phyloP scores from a whole-genome alignment of 2,888 invertebrate species.

The Macrosiphum euphorbiae region DNA sequence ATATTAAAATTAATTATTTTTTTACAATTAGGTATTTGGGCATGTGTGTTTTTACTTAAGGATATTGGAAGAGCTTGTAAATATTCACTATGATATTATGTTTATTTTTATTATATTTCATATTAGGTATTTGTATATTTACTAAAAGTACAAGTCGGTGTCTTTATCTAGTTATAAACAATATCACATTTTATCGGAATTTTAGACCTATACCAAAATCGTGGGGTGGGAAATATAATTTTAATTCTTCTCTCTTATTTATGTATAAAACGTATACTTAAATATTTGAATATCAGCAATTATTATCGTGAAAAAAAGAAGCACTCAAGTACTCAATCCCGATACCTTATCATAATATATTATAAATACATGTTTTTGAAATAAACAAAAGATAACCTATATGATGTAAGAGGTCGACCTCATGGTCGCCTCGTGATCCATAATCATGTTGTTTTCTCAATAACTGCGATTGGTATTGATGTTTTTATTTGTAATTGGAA shows the following conservation, averaged over 20 bases:
- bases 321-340: background rate
- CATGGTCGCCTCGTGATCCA: constrained; percentile 61
- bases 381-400: constrained; percentile 59
- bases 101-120: background rate
- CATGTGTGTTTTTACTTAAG: background rate
- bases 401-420: constrained; percentile 61
- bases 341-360: constrained; percentile 21
- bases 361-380: constrained; percentile 42
- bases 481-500: constrained; percentile 44
- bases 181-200: background rate
- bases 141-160: background rate
- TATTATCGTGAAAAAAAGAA: constrained; percentile 48
- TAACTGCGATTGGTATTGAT: constrained; percentile 20
- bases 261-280: background rate
- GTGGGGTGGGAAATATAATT: background rate
- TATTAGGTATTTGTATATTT: background rate
- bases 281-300: constrained; percentile 49
- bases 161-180: background rate
- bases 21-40: background rate
- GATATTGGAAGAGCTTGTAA: background rate
- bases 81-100: background rate
- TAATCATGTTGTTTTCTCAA: constrained; percentile 62
- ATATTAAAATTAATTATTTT: background rate
- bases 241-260: constrained; percentile 8
- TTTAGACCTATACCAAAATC: background rate